phyloP scores from a whole-genome alignment of 2,888 invertebrate genomes.

The Sinohyriopsis cumingii region DNA sequence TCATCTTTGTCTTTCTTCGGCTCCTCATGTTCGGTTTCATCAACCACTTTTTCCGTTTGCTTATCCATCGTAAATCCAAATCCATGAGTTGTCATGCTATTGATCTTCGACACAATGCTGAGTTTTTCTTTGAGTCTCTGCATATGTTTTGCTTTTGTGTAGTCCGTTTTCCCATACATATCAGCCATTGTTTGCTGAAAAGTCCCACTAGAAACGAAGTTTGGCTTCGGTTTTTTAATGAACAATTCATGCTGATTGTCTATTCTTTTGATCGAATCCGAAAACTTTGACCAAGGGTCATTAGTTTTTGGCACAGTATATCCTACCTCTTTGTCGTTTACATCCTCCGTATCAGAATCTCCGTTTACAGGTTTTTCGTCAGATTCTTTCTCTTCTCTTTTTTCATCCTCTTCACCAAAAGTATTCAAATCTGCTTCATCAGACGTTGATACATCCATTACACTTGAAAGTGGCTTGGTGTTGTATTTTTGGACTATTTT shows the following conservation, averaged over 20 bases:
- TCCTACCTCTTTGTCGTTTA: constrained; percentile 2
- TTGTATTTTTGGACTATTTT: not conserved
- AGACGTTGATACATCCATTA: no score
- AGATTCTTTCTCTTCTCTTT: constrained; percentile 24
- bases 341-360: constrained; percentile 18
- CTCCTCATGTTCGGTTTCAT: not conserved
- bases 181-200: constrained; percentile 58
- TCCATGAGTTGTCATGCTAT: constrained; percentile 30
- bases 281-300: constrained; percentile 45
- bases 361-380: constrained; percentile 19
- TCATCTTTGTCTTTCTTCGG: constrained; percentile 14
- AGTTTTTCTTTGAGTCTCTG: constrained; percentile 34
- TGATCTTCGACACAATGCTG: constrained; percentile 32
- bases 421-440: not conserved
- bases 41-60: constrained; percentile 13
- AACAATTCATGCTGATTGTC: constrained; percentile 40
- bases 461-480: no score
- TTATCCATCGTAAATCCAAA: constrained; percentile 16
- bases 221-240: constrained; percentile 40
- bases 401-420: not conserved
- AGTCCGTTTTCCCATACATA: constrained; percentile 54
- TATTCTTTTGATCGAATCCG: constrained; percentile 47
- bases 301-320: constrained; percentile 2
- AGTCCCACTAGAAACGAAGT: constrained; percentile 50
- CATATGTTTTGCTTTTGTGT: constrained; percentile 39